These are phyloP conservation scores for Leptinotarsa juncta DNA, from an alignment of 2,888 invertebrate genomes.

Conservation along the genomic window DNA sequence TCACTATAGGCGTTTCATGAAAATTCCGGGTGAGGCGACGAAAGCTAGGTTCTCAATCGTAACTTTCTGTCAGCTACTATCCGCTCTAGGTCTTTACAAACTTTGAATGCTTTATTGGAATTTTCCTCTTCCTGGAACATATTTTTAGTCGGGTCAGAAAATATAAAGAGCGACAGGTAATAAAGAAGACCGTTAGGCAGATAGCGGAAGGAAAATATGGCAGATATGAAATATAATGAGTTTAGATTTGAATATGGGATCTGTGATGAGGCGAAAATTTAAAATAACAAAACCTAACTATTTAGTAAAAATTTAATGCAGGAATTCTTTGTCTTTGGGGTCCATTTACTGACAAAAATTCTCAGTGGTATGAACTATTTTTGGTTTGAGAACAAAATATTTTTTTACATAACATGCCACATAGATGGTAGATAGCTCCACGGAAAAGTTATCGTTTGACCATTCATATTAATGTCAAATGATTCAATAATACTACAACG, in stretches of 20 bases:
- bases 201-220: neutral
- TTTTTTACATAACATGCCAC: too few species aligned
- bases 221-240: neutral
- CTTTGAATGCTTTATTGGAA: constrained; percentile 22
- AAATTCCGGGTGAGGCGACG: constrained; percentile 39
- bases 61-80: constrained; percentile 44
- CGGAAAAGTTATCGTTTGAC: too few species aligned
- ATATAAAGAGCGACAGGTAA: neutral
- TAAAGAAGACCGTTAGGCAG: neutral
- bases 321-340: too few species aligned
- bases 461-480: too few species aligned
- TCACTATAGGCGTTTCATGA: constrained; percentile 41
- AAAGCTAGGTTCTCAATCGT: constrained; percentile 38
- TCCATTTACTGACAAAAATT: too few species aligned
- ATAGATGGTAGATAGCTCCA: too few species aligned
- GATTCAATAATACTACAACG: too few species aligned
- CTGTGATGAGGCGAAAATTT: neutral
- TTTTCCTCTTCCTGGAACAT: neutral
- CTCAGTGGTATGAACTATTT: too few species aligned
- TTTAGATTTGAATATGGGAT: neutral
- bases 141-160: neutral
- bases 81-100: constrained; percentile 41
- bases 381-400: too few species aligned
- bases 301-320: too few species aligned
- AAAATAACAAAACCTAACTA: too few species aligned